These are phyloP conservation scores for Oscarella lobularis DNA, from an alignment of 37 sponge, comb jelly and placozoan species.

Conservation along the genomic window DNA sequence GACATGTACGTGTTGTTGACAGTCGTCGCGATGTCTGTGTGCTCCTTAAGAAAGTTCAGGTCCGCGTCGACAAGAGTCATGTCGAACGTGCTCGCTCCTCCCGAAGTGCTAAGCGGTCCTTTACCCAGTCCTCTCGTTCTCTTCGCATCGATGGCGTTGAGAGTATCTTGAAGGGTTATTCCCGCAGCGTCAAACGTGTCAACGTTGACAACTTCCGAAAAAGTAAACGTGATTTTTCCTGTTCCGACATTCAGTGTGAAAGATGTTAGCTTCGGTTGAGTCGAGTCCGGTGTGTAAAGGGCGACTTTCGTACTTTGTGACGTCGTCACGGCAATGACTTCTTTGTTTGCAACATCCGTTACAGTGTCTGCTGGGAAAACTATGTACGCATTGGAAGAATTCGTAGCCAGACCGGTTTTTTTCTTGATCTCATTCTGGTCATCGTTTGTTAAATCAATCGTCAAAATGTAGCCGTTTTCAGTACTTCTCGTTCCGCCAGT, in stretches of 20 bases:
- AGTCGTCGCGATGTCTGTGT: conserved; percentile 32
- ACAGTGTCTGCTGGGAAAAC: conserved; percentile 43
- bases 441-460: conserved; percentile 17
- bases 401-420: conserved; percentile 53
- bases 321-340: conserved; percentile 27
- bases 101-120: neutral
- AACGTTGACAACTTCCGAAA: conserved; percentile 63
- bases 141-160: neutral
- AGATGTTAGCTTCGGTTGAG: conserved; percentile 33
- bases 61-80: conserved; percentile 10
- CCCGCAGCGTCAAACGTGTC: conserved; percentile 14
- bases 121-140: neutral
- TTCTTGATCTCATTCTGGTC: conserved; percentile 74
- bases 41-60: conserved; percentile 55
- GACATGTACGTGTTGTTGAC: conserved; percentile 50
- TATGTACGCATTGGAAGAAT: conserved; percentile 45
- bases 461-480: conserved; percentile 41
- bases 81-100: neutral
- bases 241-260: conserved; percentile 51
- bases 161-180: neutral
- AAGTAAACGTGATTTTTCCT: conserved; percentile 33
- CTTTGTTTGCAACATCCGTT: conserved; percentile 44
- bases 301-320: neutral
- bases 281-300: conserved; percentile 29
- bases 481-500: conserved; percentile 29